Percentiles rank a stretch among this genome's conserved stretches.
Conservation (phyloP, 2,113 vertebrate genomes). For the Sphyrna mokarran region DNA sequence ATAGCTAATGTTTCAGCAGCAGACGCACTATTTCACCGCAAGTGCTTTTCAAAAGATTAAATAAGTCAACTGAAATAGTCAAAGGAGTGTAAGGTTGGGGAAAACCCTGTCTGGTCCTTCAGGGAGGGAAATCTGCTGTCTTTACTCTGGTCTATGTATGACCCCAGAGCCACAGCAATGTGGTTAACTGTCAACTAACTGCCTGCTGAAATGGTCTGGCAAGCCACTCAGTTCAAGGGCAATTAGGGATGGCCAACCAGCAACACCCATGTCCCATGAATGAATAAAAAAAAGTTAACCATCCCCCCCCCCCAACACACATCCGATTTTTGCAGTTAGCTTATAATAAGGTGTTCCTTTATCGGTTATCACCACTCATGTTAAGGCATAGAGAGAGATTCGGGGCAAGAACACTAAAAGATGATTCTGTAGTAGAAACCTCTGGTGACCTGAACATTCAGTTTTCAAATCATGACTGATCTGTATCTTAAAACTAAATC, state of each 20-base stretch:
- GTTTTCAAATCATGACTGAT: not conserved
- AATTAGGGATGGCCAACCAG: too few species aligned
- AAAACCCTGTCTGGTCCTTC: too few species aligned
- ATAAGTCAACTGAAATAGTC: not conserved
- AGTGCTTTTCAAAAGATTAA: not conserved
- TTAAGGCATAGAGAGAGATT: not conserved
- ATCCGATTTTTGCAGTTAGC: not conserved
- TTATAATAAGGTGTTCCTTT: not conserved
- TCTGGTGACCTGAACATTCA: not conserved
- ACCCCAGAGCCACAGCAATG: too few species aligned
- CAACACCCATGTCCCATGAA: too few species aligned
- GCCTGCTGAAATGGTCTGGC: too few species aligned
- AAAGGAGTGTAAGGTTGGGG: not conserved
- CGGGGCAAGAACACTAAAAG: not conserved
- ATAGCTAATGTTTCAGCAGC: not conserved
- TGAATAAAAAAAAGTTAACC: not conserved
- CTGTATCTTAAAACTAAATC: not conserved
- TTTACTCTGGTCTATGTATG: too few species aligned
- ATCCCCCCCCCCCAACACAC: too few species aligned
- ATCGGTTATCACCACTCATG: not conserved
- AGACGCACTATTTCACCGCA: not conserved
- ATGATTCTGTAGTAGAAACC: not conserved
- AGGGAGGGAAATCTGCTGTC: too few species aligned
- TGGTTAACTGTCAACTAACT: too few species aligned
- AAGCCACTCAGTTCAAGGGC: too few species aligned